These are phyloP conservation scores for Strigops habroptila DNA, from an alignment of 2,113 vertebrate species.

Conservation along the genomic window DNA sequence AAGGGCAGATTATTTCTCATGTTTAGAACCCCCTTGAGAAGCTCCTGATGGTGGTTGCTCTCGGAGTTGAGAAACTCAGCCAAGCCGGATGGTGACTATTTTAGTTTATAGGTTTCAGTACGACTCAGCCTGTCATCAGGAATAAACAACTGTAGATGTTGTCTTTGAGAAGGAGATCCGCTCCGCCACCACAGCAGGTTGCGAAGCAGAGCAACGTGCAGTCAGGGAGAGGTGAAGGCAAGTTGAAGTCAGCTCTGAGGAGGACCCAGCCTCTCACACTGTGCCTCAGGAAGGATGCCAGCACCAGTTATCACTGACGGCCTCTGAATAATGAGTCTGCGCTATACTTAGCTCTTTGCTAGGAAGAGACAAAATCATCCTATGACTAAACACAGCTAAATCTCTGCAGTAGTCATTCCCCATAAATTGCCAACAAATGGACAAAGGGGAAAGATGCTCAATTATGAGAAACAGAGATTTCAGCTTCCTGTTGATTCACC, in stretches of 20 bases:
- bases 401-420: background rate
- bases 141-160: fast-evolving
- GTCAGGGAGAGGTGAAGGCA: background rate
- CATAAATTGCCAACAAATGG: background rate
- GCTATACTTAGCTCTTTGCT: slow-evolving; percentile 30
- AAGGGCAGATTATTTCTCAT: background rate
- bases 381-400: slow-evolving; percentile 28
- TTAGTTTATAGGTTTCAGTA: background rate
- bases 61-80: background rate
- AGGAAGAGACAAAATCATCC: slow-evolving; percentile 43
- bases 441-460: background rate
- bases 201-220: fast-evolving
- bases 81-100: fast-evolving
- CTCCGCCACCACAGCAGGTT: fast-evolving
- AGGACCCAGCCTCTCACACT: background rate
- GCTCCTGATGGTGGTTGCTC: background rate
- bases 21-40: background rate
- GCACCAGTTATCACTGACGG: background rate
- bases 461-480: background rate
- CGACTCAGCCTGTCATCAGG: fast-evolving
- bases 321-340: slow-evolving; percentile 15
- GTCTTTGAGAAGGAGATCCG: background rate
- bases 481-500: background rate
- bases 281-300: slow-evolving; percentile 17
- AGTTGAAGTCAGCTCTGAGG: fast-evolving